Evolutionary conservation across 2,797 vertebrate genomes (phyloP).

Genomic region (Kryptolebias ocellatus): DNA sequence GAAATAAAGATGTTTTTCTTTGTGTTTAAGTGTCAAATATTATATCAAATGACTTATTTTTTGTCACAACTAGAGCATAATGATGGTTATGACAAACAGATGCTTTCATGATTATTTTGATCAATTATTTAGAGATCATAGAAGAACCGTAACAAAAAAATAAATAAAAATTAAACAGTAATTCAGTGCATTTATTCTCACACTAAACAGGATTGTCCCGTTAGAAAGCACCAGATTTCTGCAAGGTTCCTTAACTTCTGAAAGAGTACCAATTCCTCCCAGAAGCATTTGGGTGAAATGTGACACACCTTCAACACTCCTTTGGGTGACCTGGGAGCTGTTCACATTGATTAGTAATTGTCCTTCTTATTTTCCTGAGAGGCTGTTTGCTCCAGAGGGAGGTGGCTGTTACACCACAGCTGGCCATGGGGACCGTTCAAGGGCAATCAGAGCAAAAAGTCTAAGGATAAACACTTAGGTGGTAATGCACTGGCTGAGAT

Average conservation of each 20-base stretch:
- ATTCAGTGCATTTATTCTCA: too few species aligned
- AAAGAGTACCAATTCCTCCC: constrained; percentile 28
- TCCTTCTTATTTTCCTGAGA: constrained; percentile 56
- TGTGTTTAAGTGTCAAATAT: too few species aligned
- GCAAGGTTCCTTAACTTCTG: constrained; percentile 12
- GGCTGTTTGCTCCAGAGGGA: constrained; percentile 62
- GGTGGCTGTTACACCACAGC: constrained; percentile 61
- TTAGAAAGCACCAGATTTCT: background rate
- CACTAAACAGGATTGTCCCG: too few species aligned
- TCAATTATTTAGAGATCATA: too few species aligned
- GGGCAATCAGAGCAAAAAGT: constrained; percentile 66
- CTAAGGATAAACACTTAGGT: constrained; percentile 53
- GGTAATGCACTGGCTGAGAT: constrained; percentile 32
- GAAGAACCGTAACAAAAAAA: too few species aligned
- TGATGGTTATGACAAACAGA: too few species aligned
- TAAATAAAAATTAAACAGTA: too few species aligned
- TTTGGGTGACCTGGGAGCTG: constrained; percentile 53
- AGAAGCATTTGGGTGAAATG: constrained; percentile 49
- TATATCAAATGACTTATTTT: too few species aligned
- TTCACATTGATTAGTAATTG: constrained; percentile 71
- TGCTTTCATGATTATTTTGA: too few species aligned
- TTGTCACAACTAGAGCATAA: too few species aligned
- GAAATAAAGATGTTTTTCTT: too few species aligned
- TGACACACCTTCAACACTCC: constrained; percentile 43
- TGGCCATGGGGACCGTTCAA: constrained; percentile 66